phyloP scores from a whole-genome alignment of 2,888 invertebrate species.

The Thalpophila matura region DNA sequence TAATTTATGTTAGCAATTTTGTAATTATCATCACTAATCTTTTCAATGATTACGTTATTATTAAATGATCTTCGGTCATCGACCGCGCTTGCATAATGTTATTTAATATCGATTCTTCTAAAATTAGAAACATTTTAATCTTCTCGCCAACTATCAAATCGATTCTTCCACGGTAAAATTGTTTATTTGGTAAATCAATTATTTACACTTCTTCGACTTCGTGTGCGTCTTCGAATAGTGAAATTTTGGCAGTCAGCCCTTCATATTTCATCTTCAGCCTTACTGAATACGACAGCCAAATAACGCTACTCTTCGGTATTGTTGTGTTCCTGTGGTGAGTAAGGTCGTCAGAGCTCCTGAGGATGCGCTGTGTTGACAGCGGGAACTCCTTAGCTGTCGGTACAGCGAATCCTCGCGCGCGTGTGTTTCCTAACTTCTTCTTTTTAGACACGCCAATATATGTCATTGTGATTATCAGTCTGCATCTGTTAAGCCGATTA shows the following conservation, averaged over 20 bases:
- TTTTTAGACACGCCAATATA: too few species aligned
- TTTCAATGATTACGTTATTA: constrained; percentile 19
- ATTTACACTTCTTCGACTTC: not conserved
- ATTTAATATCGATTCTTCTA: constrained; percentile 24
- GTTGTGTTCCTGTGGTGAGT: too few species aligned
- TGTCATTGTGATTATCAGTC: too few species aligned
- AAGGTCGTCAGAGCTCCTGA: too few species aligned
- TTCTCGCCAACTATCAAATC: constrained; percentile 22
- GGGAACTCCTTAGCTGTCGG: too few species aligned
- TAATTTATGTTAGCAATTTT: not conserved
- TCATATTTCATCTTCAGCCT: not conserved
- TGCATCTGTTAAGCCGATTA: too few species aligned
- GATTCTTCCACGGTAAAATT: not conserved
- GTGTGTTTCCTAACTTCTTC: too few species aligned
- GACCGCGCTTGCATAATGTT: constrained; percentile 34
- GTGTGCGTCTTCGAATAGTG: not conserved
- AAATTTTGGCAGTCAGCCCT: not conserved
- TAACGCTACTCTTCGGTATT: too few species aligned
- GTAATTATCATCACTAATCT: constrained; percentile 9
- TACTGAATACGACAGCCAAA: too few species aligned
- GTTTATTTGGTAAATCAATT: constrained; percentile 8
- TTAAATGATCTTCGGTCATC: constrained; percentile 28
- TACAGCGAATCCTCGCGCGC: too few species aligned
- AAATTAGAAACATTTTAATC: constrained; percentile 40
- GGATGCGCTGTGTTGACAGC: too few species aligned